Percentiles rank a stretch among this genome's conserved stretches.
These are phyloP conservation scores for Bubo bubo DNA, from an alignment of 2,113 vertebrate species.

Conservation along the genomic window DNA sequence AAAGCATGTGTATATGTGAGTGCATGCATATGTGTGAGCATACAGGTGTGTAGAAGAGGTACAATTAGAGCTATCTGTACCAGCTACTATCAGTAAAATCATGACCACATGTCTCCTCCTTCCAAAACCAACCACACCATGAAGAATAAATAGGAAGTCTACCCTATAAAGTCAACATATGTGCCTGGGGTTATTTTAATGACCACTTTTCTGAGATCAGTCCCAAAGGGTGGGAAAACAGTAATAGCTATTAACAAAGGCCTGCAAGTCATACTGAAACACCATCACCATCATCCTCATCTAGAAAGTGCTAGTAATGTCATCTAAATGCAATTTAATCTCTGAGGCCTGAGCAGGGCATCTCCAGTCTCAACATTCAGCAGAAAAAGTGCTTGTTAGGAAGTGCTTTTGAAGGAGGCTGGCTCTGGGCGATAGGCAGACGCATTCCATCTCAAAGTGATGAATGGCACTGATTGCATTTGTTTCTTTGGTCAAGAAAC, in stretches of 20 bases:
- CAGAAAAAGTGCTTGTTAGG: background rate
- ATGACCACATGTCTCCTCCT: background rate
- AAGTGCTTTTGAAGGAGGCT: background rate
- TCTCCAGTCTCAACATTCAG: background rate
- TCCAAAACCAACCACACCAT: background rate
- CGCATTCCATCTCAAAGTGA: background rate
- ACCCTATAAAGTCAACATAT: background rate
- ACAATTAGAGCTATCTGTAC: background rate
- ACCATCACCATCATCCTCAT: background rate
- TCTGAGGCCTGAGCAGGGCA: background rate
- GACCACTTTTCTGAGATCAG: background rate
- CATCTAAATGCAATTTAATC: background rate
- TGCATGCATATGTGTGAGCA: accelerated
- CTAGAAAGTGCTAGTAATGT: background rate
- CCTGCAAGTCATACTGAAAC: background rate
- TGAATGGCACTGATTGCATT: background rate
- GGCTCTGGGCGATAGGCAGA: background rate
- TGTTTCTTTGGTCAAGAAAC: background rate
- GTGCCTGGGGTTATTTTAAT: background rate
- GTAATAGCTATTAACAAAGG: background rate
- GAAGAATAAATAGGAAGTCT: background rate
- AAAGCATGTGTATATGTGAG: background rate
- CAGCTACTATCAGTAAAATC: background rate
- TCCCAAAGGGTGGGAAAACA: background rate
- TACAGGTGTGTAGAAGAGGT: background rate